Evolutionary conservation across 2,113 vertebrate genomes (phyloP).

Genomic region (Pleuronectes platessa): DNA sequence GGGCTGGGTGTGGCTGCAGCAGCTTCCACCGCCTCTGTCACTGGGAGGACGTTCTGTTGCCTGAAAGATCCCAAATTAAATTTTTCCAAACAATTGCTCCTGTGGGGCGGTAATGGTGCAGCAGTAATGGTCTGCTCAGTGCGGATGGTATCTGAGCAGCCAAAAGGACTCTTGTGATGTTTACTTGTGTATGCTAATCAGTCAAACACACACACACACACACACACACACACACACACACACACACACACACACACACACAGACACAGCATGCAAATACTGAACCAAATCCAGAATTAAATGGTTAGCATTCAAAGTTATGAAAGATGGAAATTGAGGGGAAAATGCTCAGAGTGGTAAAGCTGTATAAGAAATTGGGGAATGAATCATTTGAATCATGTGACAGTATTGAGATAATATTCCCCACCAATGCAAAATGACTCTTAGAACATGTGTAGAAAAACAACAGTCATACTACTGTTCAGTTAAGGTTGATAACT

Average conservation of each 20-base stretch:
- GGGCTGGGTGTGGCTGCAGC: too few relatives aligned
- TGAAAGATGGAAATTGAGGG: neutral
- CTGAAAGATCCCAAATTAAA: conserved; percentile 31
- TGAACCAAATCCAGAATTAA: neutral
- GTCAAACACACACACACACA: neutral
- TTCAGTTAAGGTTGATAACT: too few relatives aligned
- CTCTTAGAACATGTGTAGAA: neutral
- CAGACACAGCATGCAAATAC: neutral
- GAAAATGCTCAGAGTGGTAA: neutral
- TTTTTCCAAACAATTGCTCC: conserved; percentile 45
- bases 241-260: too few relatives aligned
- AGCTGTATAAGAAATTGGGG: neutral
- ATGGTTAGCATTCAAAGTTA: neutral
- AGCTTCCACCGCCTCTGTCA: neutral
- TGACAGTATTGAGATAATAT: neutral
- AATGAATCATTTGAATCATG: neutral
- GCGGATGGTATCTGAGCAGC: neutral
- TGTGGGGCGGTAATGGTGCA: conserved; percentile 20
- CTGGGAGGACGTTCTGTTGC: neutral
- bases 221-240: too few relatives aligned
- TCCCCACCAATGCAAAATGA: neutral
- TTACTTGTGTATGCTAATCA: conserved; percentile 6
- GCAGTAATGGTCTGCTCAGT: conserved; percentile 34
- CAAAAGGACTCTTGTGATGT: conserved; percentile 14
- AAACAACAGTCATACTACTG: neutral